phyloP scores from a whole-genome alignment of 2,113 vertebrate species.

The Mirza zaza region DNA sequence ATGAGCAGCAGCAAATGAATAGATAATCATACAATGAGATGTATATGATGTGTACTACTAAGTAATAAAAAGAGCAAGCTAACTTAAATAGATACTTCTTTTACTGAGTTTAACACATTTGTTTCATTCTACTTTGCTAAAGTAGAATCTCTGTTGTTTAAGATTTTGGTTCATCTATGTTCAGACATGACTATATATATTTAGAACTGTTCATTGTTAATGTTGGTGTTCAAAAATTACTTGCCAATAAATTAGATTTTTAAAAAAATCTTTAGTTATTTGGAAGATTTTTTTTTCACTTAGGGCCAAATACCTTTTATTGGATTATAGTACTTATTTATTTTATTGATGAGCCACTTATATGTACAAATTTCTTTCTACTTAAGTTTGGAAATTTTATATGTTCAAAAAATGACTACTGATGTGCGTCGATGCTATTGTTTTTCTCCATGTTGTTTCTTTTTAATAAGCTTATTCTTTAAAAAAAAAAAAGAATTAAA shows the following conservation, averaged over 20 bases:
- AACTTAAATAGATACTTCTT: neutral
- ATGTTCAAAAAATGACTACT: neutral
- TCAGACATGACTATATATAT: neutral
- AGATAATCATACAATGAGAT: neutral
- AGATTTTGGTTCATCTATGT: neutral
- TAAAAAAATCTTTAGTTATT: neutral
- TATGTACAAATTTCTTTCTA: neutral
- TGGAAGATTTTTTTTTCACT: neutral
- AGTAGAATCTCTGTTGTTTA: neutral
- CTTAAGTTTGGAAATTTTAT: neutral
- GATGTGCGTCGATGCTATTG: neutral
- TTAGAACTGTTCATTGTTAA: neutral
- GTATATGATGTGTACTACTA: neutral
- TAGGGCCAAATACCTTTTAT: constrained; percentile 2
- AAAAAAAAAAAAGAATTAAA: neutral
- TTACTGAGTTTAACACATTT: neutral
- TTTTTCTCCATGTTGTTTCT: neutral
- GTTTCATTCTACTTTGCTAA: neutral
- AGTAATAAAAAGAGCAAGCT: neutral
- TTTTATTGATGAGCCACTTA: neutral
- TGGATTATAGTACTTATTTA: neutral
- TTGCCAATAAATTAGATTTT: neutral
- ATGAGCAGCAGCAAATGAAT: neutral
- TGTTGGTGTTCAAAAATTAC: neutral
- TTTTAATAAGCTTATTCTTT: neutral